These are phyloP conservation scores for Sphinx pinastri DNA, from an alignment of 2,888 invertebrate genomes.

Conservation along the genomic window DNA sequence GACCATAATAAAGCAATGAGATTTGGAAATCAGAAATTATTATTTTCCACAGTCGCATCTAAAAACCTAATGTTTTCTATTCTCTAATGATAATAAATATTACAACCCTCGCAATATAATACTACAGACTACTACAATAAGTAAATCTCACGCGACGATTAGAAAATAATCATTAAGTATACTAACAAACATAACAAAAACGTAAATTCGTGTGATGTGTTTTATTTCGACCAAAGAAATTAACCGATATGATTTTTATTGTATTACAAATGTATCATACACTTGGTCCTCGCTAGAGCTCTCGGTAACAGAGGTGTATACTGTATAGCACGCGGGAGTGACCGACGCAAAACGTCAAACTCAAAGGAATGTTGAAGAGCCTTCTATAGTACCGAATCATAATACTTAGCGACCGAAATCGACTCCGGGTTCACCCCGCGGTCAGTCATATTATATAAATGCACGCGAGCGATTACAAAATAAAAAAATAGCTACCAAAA, in stretches of 20 bases:
- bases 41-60: constrained; percentile 59
- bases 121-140: constrained; percentile 63
- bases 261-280: constrained; percentile 34
- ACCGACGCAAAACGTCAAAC: constrained; percentile 44
- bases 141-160: constrained; percentile 33
- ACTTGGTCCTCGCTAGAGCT: constrained; percentile 45
- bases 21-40: constrained; percentile 53
- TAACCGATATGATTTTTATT: constrained; percentile 9
- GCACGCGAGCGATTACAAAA: constrained; percentile 60
- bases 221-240: constrained; percentile 14
- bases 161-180: constrained; percentile 23
- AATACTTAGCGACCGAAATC: constrained; percentile 32
- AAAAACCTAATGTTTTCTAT: constrained; percentile 67
- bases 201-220: constrained; percentile 28
- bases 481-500: constrained; percentile 57
- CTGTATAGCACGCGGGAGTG: constrained; percentile 26
- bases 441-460: constrained; percentile 66
- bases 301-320: constrained; percentile 27
- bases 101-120: constrained; percentile 67
- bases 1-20: constrained; percentile 52
- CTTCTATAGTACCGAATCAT: constrained; percentile 33
- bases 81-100: constrained; percentile 60
- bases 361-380: constrained; percentile 54
- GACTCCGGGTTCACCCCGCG: constrained; percentile 36
- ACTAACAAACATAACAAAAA: constrained; percentile 28